Evolutionary conservation across 53 echinoderm and acorn worm genomes (phyloP).

Genomic region (Henricia sp.): DNA sequence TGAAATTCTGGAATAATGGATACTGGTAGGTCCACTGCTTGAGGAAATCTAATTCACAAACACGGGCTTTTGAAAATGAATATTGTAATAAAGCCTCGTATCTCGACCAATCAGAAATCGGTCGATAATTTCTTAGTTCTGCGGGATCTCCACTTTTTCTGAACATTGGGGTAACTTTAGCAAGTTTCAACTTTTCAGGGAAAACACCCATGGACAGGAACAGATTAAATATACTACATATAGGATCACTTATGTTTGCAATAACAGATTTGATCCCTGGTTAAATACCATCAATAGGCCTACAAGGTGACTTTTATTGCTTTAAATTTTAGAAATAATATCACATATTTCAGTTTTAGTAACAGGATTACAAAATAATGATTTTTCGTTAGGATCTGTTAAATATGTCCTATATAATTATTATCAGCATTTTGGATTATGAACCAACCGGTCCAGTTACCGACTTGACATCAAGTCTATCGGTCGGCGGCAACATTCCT

Average conservation of each 20-base stretch:
- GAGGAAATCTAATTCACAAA: no score
- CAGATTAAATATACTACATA: slow-evolving; percentile 35
- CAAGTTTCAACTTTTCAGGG: slow-evolving; percentile 24
- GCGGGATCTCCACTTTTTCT: slow-evolving; percentile 9
- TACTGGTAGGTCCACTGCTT: no score
- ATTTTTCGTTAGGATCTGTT: not conserved
- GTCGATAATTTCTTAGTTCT: slow-evolving; percentile 34
- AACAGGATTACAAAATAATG: slow-evolving; percentile 17
- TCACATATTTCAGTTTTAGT: slow-evolving; percentile 10
- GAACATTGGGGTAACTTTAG: slow-evolving; percentile 26
- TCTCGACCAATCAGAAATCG: no score
- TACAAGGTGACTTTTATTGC: slow-evolving; percentile 17
- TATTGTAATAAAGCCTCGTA: no score
- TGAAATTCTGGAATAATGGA: no score
- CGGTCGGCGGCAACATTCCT: no score
- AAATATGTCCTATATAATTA: slow-evolving; percentile 14
- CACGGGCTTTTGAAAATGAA: slow-evolving; percentile 39
- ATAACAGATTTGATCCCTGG: slow-evolving; percentile 24
- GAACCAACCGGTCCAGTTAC: no score
- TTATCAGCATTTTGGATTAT: not conserved
- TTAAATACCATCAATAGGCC: slow-evolving; percentile 36
- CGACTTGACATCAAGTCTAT: no score
- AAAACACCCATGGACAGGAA: slow-evolving; percentile 12
- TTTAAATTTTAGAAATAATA: slow-evolving; percentile 13
- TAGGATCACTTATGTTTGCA: slow-evolving; percentile 3